Evolutionary conservation across 1,140 invertebrate genomes (phyloP), one percentile per base, ranked within the genome.

Genomic region (Agrilus planipennis): DNA sequence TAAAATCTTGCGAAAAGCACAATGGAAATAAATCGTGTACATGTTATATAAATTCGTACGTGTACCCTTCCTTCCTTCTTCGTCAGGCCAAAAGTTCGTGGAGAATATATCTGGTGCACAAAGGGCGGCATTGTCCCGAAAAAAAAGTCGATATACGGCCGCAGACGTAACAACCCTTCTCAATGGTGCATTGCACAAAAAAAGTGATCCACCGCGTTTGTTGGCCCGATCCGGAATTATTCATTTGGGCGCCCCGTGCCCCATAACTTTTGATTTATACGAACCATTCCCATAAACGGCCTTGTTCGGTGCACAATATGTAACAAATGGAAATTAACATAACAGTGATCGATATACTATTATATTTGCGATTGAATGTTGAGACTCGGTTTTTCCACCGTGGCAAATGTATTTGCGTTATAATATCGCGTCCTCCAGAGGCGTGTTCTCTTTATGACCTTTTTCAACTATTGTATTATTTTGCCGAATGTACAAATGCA

Each of bases 341-440:
- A 52, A 52, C 50, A 52, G 22, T 52, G 47, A 44, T 52, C 50
- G 47, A 52, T 52, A 42, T n/a, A n/a, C n/a, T n/a, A n/a, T n/a
- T n/a, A n/a, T 47, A 52, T 51, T 52, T 50, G 46, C 47, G 45
- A 52, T 50, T 50, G 50, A 52, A 50, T 50, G n/a, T n/a, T n/a
- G n/a, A n/a, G n/a, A n/a, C n/a, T n/a, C n/a, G n/a, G n/a, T n/a
- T n/a, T n/a, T n/a, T n/a, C n/a, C n/a, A n/a, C n/a, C n/a, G n/a
- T n/a, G n/a, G n/a, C n/a, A n/a, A n/a, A n/a, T n/a, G n/a, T n/a
- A n/a, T n/a, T n/a, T n/a, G n/a, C n/a, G n/a, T n/a, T n/a, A n/a
- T n/a, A n/a, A n/a, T n/a, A n/a, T n/a, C n/a, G n/a, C n/a, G n/a
- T n/a, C n/a, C n/a, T n/a, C n/a, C n/a, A n/a, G n/a, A n/a, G n/a